Conservation (phyloP, 2,888 invertebrate genomes). For the Xanthia icteritia region DNA sequence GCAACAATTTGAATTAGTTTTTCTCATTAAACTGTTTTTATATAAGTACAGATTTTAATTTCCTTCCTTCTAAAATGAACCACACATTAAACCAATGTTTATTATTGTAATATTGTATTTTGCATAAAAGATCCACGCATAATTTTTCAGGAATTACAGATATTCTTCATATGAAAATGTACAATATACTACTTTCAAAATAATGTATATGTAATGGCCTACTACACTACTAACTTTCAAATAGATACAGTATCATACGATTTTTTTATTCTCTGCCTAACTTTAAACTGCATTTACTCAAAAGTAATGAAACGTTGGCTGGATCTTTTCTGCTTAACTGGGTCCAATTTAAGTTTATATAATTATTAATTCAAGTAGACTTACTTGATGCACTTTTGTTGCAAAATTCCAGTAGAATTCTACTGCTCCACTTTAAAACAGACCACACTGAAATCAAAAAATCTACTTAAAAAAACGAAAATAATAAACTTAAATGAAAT, state of each 20-base stretch:
- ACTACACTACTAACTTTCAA: not conserved
- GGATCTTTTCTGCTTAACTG: slow-evolving; percentile 6
- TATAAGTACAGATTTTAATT: too few relatives aligned
- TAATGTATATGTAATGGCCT: slow-evolving; percentile 3
- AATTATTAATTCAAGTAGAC: not conserved
- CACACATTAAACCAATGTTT: too few relatives aligned
- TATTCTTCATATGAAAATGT: too few relatives aligned
- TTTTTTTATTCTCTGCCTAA: slow-evolving; percentile 4
- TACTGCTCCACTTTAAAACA: not conserved
- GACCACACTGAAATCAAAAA: slow-evolving; percentile 13
- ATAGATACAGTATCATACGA: slow-evolving; percentile 8
- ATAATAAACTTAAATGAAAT: not conserved
- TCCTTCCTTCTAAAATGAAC: too few relatives aligned
- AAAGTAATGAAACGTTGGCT: slow-evolving; percentile 8
- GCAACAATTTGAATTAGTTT: too few relatives aligned
- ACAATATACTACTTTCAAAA: too few relatives aligned
- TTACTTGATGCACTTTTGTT: slow-evolving; percentile 25
- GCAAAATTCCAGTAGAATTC: not conserved
- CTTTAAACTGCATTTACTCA: slow-evolving; percentile 15
- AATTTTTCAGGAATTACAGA: too few relatives aligned
- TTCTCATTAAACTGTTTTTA: too few relatives aligned
- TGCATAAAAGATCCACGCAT: too few relatives aligned
- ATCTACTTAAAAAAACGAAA: not conserved
- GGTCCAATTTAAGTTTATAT: too few relatives aligned
- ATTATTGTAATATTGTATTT: too few relatives aligned